Evolutionary conservation across 2,113 vertebrate genomes (phyloP).

Genomic region (Neolamprologus ventralis): DNA sequence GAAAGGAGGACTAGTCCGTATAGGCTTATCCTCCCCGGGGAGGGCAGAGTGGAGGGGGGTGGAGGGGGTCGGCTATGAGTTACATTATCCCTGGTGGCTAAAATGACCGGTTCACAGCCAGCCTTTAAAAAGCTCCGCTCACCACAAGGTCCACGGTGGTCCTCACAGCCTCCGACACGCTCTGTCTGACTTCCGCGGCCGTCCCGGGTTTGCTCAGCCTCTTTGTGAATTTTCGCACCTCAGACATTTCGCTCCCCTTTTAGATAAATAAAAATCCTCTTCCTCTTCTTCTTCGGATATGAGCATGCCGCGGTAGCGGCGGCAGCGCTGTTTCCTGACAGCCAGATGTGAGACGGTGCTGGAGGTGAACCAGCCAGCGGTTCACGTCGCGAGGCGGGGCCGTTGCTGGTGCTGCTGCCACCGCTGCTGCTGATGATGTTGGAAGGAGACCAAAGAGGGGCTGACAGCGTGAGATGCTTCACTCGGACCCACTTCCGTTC

Average conservation of each 20-base stretch:
- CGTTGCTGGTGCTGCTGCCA: background rate
- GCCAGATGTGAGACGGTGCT: conserved; percentile 42
- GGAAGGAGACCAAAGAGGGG: conserved; percentile 7
- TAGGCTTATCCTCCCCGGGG: rapidly evolving
- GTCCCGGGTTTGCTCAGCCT: conserved; percentile 86
- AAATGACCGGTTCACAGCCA: background rate
- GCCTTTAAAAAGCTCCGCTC: conserved; percentile 40
- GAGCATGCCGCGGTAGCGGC: conserved; percentile 42
- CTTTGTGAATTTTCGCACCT: conserved; percentile 87
- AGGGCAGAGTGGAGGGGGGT: background rate
- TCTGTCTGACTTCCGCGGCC: conserved; percentile 85
- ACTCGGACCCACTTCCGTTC: conserved; percentile 11
- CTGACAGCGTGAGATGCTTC: background rate
- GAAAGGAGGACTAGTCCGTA: background rate
- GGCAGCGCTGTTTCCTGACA: conserved; percentile 13
- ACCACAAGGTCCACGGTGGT: conserved; percentile 77
- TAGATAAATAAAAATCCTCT: background rate
- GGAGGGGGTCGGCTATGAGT: background rate
- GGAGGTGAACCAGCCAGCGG: conserved; percentile 31
- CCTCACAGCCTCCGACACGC: conserved; percentile 83
- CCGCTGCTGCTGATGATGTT: background rate
- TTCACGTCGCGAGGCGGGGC: conserved; percentile 54
- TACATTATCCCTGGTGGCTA: background rate
- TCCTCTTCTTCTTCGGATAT: background rate
- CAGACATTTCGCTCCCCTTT: conserved; percentile 67